These are phyloP conservation scores for Eublepharis macularius DNA, from an alignment of 2,113 vertebrate genomes.

Conservation along the genomic window DNA sequence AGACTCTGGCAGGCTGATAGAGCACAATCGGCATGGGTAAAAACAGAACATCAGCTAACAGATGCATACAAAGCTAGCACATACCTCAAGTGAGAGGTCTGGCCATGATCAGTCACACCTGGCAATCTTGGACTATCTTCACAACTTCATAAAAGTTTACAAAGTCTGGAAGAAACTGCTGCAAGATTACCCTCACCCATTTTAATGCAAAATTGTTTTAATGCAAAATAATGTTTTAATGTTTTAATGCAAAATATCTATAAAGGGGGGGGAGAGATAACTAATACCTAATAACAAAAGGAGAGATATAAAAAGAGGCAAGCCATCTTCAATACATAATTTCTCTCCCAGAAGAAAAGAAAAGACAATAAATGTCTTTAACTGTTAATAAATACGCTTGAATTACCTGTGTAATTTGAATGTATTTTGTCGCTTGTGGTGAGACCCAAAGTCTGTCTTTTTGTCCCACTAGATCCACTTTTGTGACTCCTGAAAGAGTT, in stretches of 20 bases:
- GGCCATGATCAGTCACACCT: constrained; percentile 66
- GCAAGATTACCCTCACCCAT: constrained; percentile 50
- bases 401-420: too few species aligned
- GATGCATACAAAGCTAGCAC: constrained; percentile 66
- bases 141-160: constrained; percentile 62
- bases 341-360: too few species aligned
- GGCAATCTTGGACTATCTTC: constrained; percentile 66
- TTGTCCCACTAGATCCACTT: too few species aligned
- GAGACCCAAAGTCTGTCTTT: too few species aligned
- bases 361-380: too few species aligned
- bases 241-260: constrained; percentile 17
- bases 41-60: constrained; percentile 72
- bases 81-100: constrained; percentile 67
- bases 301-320: background rate
- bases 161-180: constrained; percentile 58
- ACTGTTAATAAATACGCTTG: too few species aligned
- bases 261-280: constrained; percentile 42
- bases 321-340: too few species aligned
- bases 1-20: constrained; percentile 64
- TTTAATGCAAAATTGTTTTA: constrained; percentile 30
- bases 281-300: background rate
- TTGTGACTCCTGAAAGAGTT: too few species aligned
- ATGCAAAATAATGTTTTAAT: too few species aligned
- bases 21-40: constrained; percentile 68
- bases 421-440: too few species aligned